Evolutionary conservation across 2,797 vertebrate genomes (phyloP), one percentile per base, ranked within the genome.

Genomic region (Spinus pinus): DNA sequence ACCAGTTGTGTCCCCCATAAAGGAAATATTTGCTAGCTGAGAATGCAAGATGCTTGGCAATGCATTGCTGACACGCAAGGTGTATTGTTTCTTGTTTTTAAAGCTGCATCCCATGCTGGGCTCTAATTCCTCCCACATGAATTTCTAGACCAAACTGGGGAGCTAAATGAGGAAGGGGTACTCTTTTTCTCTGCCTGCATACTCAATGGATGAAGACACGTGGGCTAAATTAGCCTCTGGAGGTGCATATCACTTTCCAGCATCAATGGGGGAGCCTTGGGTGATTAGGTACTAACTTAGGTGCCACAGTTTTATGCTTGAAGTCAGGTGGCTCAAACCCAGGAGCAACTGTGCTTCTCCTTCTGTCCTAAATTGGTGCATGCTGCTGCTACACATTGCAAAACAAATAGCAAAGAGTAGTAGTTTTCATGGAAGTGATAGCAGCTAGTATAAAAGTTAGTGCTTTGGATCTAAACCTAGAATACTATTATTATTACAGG

Each of bases 51-150:
- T 35, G 44, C 71, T 78, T 64, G 66, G 79, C 72, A 81, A 86
- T 5, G 28, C 46, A 4, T 41, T 83, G 39, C 71, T 86, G 77
- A 88, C 24, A 31, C 5, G 7, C 30, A 80, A 96, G 87, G 95
- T 86, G 78, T 60, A 82, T 47, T 60, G 41, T 85, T 94, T 82
- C 58, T 69, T 72, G 49, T 82, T 94, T 92, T 77, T 66, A 77
- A 92, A 91, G 41, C 53, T 47, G 12, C 50, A 46, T 62, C 49
- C 54, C 42, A n/a, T 57, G 53, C 72, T 65, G 44, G 49, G 37
- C 60, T 79, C 49, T 80, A 92, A 77, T 86, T 94, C 71, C 67
- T 73, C 91, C 89, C 93, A 82, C 70, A 51, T 56, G 81, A 84
- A 58, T 70, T 89, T 81, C 58, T 42, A 72, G 56, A 84, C 41